phyloP scores from a whole-genome alignment of 1,140 invertebrate species.

The Dendrolimus kikuchii region DNA sequence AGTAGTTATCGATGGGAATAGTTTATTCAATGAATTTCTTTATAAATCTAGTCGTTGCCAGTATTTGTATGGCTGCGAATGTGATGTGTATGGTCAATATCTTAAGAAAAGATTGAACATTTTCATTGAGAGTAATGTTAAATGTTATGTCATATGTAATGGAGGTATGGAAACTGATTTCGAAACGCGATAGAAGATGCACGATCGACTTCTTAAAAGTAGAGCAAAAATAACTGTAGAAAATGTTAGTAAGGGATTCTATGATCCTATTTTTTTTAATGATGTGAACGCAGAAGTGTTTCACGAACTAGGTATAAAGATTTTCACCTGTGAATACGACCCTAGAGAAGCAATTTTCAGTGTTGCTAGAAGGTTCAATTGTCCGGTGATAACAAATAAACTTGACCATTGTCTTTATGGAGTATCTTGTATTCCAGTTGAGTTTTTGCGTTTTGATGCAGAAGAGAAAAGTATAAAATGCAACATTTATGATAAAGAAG shows the following conservation, averaged over 20 bases:
- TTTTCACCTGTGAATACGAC: slow-evolving; percentile 19
- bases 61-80: slow-evolving; percentile 24
- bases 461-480: slow-evolving; percentile 2
- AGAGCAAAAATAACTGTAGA: slow-evolving; percentile 7
- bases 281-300: slow-evolving; percentile 24
- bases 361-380: slow-evolving; percentile 16
- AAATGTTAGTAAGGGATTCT: slow-evolving; percentile 9
- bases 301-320: slow-evolving; percentile 21
- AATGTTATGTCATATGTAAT: slow-evolving; percentile 24
- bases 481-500: slow-evolving; percentile 12
- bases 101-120: slow-evolving; percentile 14
- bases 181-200: slow-evolving; percentile 13
- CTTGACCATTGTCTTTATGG: slow-evolving; percentile 21
- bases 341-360: slow-evolving; percentile 14
- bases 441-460: slow-evolving; percentile 10
- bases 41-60: slow-evolving; percentile 19
- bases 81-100: slow-evolving; percentile 21
- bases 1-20: slow-evolving; percentile 22
- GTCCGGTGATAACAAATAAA: slow-evolving; percentile 21
- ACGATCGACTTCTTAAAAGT: slow-evolving; percentile 20
- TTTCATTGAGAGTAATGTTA: slow-evolving; percentile 14
- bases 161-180: slow-evolving; percentile 14
- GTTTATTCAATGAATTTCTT: slow-evolving; percentile 15
- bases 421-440: slow-evolving; percentile 16
- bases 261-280: slow-evolving; percentile 22